Conservation (phyloP, 2,888 invertebrate species). For the Sinopyrophorus schimmeli region DNA sequence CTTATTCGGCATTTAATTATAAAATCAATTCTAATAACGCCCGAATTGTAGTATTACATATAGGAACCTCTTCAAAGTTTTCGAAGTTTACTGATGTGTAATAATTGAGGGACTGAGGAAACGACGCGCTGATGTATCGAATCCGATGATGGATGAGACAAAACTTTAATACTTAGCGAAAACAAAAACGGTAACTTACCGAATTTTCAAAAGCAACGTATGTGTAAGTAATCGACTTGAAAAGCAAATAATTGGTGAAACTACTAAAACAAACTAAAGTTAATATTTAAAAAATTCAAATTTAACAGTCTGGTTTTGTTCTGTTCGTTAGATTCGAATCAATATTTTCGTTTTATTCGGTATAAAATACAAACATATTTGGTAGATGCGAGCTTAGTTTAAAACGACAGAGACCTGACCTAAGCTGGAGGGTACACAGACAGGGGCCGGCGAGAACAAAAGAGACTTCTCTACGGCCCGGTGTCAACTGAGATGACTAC, state of each 20-base stretch:
- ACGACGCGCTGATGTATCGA: conserved; percentile 35
- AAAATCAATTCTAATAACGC: too few relatives aligned
- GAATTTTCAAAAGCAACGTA: background rate
- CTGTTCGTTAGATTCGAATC: background rate
- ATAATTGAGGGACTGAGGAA: conserved; percentile 23
- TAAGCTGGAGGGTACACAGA: conserved; percentile 36
- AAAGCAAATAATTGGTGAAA: background rate
- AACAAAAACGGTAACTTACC: conserved; percentile 19
- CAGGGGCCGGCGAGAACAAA: conserved; percentile 46
- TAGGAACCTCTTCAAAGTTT: conserved; percentile 24
- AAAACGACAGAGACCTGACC: conserved; percentile 33
- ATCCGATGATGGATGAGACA: conserved; percentile 36
- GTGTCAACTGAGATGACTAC: conserved; percentile 45
- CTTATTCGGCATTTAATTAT: too few relatives aligned
- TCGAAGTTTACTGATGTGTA: conserved; percentile 29
- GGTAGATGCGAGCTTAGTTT: conserved; percentile 16
- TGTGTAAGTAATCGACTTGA: background rate
- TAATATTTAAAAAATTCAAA: too few relatives aligned
- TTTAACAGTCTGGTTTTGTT: background rate
- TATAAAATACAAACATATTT: conserved; percentile 15
- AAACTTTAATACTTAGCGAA: conserved; percentile 31
- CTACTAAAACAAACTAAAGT: background rate
- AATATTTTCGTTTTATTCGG: too few relatives aligned
- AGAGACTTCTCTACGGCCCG: conserved; percentile 45
- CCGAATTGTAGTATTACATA: too few relatives aligned